These are phyloP conservation scores for Natator depressus DNA, from an alignment of 2,113 vertebrate species.

Conservation along the genomic window DNA sequence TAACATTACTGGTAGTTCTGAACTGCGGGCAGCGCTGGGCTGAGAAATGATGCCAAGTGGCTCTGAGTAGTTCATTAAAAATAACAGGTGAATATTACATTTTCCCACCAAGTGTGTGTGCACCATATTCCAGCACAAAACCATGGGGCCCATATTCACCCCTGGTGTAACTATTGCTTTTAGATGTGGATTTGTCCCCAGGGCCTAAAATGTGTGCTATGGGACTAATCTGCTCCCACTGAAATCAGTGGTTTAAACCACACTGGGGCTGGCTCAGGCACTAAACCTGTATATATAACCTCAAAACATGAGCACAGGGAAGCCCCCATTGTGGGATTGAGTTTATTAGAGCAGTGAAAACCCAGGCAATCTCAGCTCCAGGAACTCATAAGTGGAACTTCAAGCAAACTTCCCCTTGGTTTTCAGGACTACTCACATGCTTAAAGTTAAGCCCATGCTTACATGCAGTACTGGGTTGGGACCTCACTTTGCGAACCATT, in stretches of 20 bases:
- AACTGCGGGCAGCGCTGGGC: background rate
- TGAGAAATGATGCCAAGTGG: background rate
- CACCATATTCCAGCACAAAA: background rate
- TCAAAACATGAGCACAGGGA: background rate
- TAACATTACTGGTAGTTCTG: background rate
- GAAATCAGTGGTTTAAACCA: background rate
- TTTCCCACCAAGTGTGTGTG: background rate
- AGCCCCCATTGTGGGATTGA: background rate
- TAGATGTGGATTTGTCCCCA: background rate
- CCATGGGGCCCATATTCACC: background rate
- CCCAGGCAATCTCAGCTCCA: accelerated
- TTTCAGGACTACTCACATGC: background rate
- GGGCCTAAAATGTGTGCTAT: background rate
- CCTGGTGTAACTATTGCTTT: background rate
- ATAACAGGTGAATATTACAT: background rate
- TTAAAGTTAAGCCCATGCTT: background rate
- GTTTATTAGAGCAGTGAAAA: background rate
- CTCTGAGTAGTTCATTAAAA: background rate
- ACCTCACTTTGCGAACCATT: background rate
- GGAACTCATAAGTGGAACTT: background rate
- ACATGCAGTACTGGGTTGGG: background rate
- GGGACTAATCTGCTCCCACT: background rate
- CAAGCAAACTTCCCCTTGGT: background rate
- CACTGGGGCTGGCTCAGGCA: background rate
- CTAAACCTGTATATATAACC: background rate